Conservation (phyloP, 2,797 vertebrate species). For the Malacoraja senta region DNA sequence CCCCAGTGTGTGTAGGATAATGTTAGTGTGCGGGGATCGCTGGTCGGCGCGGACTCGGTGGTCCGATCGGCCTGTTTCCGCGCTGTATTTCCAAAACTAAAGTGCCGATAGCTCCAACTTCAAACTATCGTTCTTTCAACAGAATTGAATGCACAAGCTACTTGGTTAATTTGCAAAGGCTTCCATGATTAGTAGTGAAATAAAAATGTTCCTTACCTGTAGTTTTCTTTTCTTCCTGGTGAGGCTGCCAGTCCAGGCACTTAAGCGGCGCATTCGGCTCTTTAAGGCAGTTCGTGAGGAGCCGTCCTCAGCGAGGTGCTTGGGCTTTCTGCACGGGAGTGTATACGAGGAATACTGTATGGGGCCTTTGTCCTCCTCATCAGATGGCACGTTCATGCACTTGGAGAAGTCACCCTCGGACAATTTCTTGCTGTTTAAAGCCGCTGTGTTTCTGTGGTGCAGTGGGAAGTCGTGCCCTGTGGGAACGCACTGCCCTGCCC, state of each 20-base stretch:
- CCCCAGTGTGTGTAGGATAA: no score
- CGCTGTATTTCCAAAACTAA: no score
- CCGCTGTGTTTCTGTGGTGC: slow-evolving; percentile 55
- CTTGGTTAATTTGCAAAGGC: no score
- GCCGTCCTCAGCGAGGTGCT: slow-evolving; percentile 56
- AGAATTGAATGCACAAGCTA: background rate
- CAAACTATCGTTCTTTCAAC: background rate
- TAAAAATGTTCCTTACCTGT: slow-evolving; percentile 58
- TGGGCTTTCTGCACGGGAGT: slow-evolving; percentile 76
- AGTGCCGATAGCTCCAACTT: background rate
- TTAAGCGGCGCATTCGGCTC: slow-evolving; percentile 79
- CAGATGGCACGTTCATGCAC: slow-evolving; percentile 64
- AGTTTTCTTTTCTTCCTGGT: slow-evolving; percentile 81
- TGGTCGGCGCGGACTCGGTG: no score
- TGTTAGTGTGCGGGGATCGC: no score
- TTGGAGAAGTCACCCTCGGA: slow-evolving; percentile 63
- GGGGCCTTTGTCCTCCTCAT: slow-evolving; percentile 61
- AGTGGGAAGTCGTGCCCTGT: slow-evolving; percentile 58
- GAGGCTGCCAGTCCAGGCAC: slow-evolving; percentile 90
- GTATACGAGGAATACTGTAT: slow-evolving; percentile 77
- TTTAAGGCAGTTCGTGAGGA: slow-evolving; percentile 75
- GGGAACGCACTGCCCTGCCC: slow-evolving; percentile 61
- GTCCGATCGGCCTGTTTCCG: no score
- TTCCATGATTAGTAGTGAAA: background rate
- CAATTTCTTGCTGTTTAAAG: slow-evolving; percentile 65